These are phyloP conservation scores for Geothlypis trichas DNA, from an alignment of 2,113 vertebrate species.

Conservation along the genomic window DNA sequence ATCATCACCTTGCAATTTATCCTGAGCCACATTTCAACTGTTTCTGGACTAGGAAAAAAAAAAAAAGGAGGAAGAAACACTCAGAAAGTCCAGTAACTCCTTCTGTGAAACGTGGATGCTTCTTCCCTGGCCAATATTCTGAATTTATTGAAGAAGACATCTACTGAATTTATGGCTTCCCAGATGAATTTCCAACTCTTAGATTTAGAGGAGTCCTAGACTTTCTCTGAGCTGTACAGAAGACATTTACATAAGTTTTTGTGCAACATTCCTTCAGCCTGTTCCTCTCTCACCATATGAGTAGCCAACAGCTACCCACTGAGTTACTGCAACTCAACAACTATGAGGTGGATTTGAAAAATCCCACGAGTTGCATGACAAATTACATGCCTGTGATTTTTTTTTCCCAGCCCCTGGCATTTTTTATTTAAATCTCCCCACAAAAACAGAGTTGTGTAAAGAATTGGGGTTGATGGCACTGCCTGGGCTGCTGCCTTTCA, in stretches of 20 bases:
- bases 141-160: not conserved
- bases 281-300: not conserved
- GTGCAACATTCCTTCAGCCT: not conserved
- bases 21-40: not conserved
- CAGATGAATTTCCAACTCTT: not conserved
- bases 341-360: not conserved
- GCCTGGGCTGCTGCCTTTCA: not conserved
- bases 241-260: conserved; percentile 21
- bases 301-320: conserved; percentile 7
- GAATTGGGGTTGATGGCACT: fast-evolving
- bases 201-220: not conserved
- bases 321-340: not conserved
- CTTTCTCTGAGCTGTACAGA: not conserved
- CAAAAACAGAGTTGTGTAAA: not conserved
- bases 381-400: not conserved
- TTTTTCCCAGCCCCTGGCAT: not conserved
- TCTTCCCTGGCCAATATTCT: not conserved
- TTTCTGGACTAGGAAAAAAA: not conserved
- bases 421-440: not conserved
- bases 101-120: not conserved
- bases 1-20: conserved; percentile 47
- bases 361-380: not conserved
- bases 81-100: not conserved
- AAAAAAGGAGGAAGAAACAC: not conserved
- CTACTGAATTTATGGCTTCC: not conserved